These are phyloP conservation scores for Tetranychus truncatus DNA, from an alignment of 2,888 invertebrate species.

Conservation along the genomic window DNA sequence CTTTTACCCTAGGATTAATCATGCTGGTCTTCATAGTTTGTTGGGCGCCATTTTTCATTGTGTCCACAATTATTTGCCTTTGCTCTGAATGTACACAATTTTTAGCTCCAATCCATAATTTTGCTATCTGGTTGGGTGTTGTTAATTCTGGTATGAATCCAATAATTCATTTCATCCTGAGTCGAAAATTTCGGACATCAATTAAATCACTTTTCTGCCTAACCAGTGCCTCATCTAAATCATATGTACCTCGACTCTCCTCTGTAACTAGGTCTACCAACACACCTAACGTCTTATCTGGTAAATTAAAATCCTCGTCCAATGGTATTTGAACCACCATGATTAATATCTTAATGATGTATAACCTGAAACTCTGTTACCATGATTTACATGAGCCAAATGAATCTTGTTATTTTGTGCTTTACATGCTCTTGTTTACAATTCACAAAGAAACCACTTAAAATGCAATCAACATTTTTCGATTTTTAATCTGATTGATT, in stretches of 20 bases:
- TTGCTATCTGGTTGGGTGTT: slow-evolving; percentile 7
- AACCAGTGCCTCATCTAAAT: background rate
- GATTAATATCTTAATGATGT: background rate
- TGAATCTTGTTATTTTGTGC: no score
- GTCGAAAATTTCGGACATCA: slow-evolving; percentile 3
- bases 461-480: no score
- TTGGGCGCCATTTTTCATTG: slow-evolving; percentile 8
- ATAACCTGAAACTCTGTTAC: background rate
- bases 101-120: background rate
- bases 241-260: background rate
- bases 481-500: no score
- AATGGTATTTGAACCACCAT: background rate
- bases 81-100: background rate
- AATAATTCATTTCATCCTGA: background rate
- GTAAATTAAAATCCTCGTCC: background rate
- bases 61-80: background rate
- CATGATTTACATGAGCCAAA: no score
- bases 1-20: background rate
- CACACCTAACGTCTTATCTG: background rate
- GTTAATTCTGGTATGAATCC: slow-evolving; percentile 8
- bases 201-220: background rate
- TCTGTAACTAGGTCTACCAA: background rate
- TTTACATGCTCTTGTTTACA: no score
- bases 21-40: background rate
- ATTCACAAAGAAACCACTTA: no score